Conservation (phyloP, 2,888 invertebrate genomes). For the Melangyna quadrimaculata region DNA sequence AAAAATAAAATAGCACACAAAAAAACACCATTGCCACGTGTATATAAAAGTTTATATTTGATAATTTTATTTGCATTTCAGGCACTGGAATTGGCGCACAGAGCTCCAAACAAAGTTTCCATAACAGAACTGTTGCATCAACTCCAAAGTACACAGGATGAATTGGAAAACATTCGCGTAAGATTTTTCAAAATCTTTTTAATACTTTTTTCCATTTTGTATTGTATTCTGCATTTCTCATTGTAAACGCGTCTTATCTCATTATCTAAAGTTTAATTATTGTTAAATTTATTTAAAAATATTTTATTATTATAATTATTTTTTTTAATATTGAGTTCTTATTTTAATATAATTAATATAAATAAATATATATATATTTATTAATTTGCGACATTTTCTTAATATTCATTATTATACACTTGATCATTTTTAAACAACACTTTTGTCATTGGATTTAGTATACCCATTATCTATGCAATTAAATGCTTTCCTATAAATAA, state of each 20-base stretch:
- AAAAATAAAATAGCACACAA: no score
- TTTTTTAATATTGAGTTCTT: background rate
- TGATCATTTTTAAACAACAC: slow-evolving; percentile 24
- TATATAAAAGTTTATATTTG: no score
- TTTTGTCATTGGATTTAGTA: slow-evolving; percentile 34
- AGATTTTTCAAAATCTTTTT: slow-evolving; percentile 81
- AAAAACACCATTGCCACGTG: no score
- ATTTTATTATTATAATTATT: slow-evolving; percentile 15
- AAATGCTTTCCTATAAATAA: slow-evolving; percentile 46
- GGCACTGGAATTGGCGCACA: slow-evolving; percentile 82
- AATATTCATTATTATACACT: slow-evolving; percentile 12
- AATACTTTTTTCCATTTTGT: slow-evolving; percentile 79
- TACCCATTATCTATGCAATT: background rate
- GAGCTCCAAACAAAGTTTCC: slow-evolving; percentile 86
- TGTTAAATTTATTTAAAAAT: slow-evolving; percentile 21
- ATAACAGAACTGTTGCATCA: slow-evolving; percentile 91
- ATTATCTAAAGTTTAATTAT: background rate
- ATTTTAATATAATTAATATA: slow-evolving; percentile 17
- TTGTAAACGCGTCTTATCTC: slow-evolving; percentile 72
- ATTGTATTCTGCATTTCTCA: slow-evolving; percentile 80
- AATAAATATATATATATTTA: slow-evolving; percentile 5
- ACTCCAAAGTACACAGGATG: slow-evolving; percentile 91
- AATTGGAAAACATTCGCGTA: slow-evolving; percentile 94
- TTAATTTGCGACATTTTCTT: slow-evolving; percentile 28
- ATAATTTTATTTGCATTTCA: slow-evolving; percentile 68